Conservation (phyloP, 1,140 invertebrate species). For the Drosophila subobscura region DNA sequence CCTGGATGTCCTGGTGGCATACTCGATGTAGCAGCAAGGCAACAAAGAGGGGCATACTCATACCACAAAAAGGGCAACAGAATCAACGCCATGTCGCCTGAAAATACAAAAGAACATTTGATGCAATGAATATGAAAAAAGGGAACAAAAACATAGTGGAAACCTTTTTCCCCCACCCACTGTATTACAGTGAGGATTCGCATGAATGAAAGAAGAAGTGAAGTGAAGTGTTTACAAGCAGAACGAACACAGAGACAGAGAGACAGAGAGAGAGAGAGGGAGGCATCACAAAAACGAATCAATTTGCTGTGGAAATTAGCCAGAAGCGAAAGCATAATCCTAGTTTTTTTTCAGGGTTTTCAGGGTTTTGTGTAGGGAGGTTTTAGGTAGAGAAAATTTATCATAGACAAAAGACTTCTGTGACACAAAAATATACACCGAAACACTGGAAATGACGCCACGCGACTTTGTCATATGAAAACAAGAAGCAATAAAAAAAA, state of each 20-base stretch:
- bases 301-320: conserved; percentile 40
- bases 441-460: too few species aligned
- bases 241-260: background rate
- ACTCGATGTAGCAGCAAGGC: conserved; percentile 39
- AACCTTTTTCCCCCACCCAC: conserved; percentile 1
- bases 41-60: conserved; percentile 22
- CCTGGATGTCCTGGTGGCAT: conserved; percentile 36
- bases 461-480: too few species aligned
- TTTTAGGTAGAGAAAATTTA: too few species aligned
- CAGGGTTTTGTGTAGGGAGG: background rate
- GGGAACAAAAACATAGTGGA: conserved; percentile 30
- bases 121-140: conserved; percentile 45
- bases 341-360: conserved; percentile 12
- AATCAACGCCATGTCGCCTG: conserved; percentile 48
- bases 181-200: conserved; percentile 40
- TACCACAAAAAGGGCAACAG: conserved; percentile 53
- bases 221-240: conserved; percentile 36
- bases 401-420: too few species aligned
- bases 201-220: background rate
- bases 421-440: too few species aligned
- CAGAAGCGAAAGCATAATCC: conserved; percentile 16
- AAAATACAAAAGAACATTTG: conserved; percentile 53
- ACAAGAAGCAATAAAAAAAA: too few species aligned
- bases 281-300: conserved; percentile 33
- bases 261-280: background rate